These are phyloP conservation scores for Oscheius sp. DNA, from an alignment of 2,888 invertebrate species.

Conservation along the genomic window DNA sequence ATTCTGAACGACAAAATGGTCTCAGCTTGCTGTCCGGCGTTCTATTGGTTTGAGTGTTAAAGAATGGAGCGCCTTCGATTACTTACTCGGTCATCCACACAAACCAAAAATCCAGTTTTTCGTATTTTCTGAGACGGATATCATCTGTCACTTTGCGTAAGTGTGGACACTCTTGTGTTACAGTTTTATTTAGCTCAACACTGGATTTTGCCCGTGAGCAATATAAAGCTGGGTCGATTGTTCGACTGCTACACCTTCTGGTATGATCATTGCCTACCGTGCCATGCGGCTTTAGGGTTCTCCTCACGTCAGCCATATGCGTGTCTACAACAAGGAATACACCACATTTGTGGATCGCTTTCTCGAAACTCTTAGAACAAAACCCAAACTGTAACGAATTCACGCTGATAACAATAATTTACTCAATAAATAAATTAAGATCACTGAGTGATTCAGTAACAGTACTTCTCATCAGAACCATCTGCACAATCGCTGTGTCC, in stretches of 20 bases:
- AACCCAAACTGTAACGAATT: constrained; percentile 10
- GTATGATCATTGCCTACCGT: background rate
- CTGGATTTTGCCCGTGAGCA: background rate
- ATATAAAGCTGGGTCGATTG: background rate
- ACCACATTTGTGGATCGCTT: constrained; percentile 10
- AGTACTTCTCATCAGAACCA: constrained; percentile 70
- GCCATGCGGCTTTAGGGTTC: background rate
- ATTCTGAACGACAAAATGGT: background rate
- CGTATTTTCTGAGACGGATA: constrained; percentile 12
- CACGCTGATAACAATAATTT: background rate
- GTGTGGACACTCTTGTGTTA: background rate
- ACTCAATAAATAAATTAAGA: constrained; percentile 17
- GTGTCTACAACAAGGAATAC: constrained; percentile 9
- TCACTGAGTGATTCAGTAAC: constrained; percentile 43
- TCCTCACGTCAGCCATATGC: constrained; percentile 9
- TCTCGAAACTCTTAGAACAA: constrained; percentile 1
- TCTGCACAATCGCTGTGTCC: constrained; percentile 68
- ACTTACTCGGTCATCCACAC: background rate
- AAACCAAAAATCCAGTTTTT: constrained; percentile 5
- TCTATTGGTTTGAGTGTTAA: background rate
- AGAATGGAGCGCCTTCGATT: constrained; percentile 16
- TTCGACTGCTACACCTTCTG: constrained; percentile 3
- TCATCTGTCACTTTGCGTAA: background rate
- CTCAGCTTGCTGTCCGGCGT: constrained; percentile 3
- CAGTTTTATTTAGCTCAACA: background rate